A percentile compares a stretch with the other conserved stretches of the same genome.
phyloP scores from a whole-genome alignment of 2,797 vertebrate species.

The Pseudocheirus occidentalis region DNA sequence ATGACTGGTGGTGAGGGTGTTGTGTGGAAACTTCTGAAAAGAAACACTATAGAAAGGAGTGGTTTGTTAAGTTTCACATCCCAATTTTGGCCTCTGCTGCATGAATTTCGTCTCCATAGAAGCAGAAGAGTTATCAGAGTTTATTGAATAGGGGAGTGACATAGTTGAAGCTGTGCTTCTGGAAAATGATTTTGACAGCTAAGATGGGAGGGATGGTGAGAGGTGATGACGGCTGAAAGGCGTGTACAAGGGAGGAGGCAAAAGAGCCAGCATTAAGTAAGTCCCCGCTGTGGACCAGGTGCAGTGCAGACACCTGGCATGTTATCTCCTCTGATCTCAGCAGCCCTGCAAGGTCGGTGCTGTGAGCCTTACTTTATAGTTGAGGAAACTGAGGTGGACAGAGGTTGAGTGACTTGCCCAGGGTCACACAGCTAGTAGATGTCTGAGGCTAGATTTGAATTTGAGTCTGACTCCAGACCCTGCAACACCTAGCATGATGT shows the following conservation, averaged over 20 bases:
- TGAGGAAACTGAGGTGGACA: background rate
- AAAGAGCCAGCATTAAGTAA: too few species aligned
- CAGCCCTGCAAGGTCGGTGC: background rate
- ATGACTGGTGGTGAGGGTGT: background rate
- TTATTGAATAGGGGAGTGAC: background rate
- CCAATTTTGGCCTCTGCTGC: background rate
- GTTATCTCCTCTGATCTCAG: background rate
- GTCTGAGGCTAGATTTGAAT: background rate
- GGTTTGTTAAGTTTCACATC: background rate
- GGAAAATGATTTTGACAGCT: background rate
- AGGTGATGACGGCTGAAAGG: too few species aligned
- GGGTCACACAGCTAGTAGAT: background rate
- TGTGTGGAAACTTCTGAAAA: slow-evolving; percentile 17
- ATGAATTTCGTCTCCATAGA: background rate
- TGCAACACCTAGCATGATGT: too few species aligned
- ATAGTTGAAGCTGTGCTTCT: background rate
- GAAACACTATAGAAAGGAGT: slow-evolving; percentile 23
- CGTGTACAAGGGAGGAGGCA: too few species aligned
- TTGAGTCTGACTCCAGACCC: too few species aligned
- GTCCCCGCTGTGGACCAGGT: too few species aligned
- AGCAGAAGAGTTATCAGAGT: background rate
- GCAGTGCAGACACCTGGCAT: background rate
- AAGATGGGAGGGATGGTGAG: too few species aligned
- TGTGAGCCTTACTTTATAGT: background rate
- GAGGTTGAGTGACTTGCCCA: background rate